A percentile compares a stretch with the other conserved stretches of the same genome.
These are phyloP conservation scores for Coelinius sp. DNA, from an alignment of 2,888 invertebrate genomes.

Conservation along the genomic window DNA sequence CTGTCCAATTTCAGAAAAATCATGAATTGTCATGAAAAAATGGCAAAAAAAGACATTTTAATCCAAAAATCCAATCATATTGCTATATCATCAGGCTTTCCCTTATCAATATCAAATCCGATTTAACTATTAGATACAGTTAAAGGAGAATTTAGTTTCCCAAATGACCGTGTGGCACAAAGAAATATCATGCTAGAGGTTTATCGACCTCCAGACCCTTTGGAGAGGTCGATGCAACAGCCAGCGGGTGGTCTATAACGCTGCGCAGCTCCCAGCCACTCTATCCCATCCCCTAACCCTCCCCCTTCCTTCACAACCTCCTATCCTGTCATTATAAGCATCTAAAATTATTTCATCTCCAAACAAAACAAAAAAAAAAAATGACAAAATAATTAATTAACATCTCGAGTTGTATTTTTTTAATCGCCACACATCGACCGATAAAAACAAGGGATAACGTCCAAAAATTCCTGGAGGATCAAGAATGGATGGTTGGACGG, in stretches of 20 bases:
- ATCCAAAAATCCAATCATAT: too few species aligned
- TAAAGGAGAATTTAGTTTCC: background rate
- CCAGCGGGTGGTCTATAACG: conserved; percentile 43
- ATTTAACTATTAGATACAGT: background rate
- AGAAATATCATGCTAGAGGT: conserved; percentile 42
- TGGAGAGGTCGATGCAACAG: conserved; percentile 41
- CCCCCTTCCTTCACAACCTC: background rate
- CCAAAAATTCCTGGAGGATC: conserved; percentile 3
- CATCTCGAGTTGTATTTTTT: background rate
- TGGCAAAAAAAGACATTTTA: too few species aligned
- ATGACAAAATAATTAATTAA: background rate
- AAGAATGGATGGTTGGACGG: background rate
- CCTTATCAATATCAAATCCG: background rate
- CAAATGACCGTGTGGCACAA: conserved; percentile 30
- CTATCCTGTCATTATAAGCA: background rate
- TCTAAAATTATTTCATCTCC: conserved; percentile 5
- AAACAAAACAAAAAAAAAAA: background rate
- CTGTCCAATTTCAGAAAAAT: too few species aligned
- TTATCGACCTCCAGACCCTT: conserved; percentile 47
- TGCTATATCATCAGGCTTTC: too few species aligned
- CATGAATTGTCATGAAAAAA: too few species aligned
- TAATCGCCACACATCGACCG: background rate
- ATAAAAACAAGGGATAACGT: background rate
- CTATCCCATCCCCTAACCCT: conserved; percentile 4
- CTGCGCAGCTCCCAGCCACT: conserved; percentile 12